A percentile compares a stretch with the other conserved stretches of the same genome.
phyloP scores from a whole-genome alignment of 2,888 invertebrate species.

The Lochmaea crataegi region DNA sequence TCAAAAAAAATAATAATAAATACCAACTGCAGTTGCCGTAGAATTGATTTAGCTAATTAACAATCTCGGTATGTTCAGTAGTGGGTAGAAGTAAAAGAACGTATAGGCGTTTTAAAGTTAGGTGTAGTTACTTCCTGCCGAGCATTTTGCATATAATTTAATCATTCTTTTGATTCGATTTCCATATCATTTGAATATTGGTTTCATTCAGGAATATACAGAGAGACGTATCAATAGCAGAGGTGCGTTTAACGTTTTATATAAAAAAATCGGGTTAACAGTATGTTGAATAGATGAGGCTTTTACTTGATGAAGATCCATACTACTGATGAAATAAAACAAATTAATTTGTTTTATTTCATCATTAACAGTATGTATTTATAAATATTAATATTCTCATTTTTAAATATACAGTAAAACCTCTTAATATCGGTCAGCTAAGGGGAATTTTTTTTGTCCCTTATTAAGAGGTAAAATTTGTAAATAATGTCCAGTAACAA shows the following conservation, averaged over 20 bases:
- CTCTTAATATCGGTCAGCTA: no score
- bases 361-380: no score
- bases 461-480: no score
- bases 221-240: constrained; percentile 17
- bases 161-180: constrained; percentile 12
- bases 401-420: no score
- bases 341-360: no score
- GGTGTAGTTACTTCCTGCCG: constrained; percentile 25
- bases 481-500: no score
- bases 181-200: constrained; percentile 32
- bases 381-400: no score
- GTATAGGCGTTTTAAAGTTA: constrained; percentile 32
- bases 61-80: not conserved
- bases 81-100: constrained; percentile 13
- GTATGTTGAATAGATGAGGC: no score
- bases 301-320: no score
- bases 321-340: no score
- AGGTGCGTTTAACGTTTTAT: not conserved
- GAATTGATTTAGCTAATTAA: not conserved
- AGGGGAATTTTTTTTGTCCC: no score
- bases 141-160: constrained; percentile 28
- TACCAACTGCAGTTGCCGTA: constrained; percentile 4
- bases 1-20: not conserved
- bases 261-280: no score
- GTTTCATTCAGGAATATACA: constrained; percentile 23